Evolutionary conservation across 2,113 vertebrate genomes (phyloP), one percentile per base, ranked within the genome.

Genomic region (Melospiza georgiana): DNA sequence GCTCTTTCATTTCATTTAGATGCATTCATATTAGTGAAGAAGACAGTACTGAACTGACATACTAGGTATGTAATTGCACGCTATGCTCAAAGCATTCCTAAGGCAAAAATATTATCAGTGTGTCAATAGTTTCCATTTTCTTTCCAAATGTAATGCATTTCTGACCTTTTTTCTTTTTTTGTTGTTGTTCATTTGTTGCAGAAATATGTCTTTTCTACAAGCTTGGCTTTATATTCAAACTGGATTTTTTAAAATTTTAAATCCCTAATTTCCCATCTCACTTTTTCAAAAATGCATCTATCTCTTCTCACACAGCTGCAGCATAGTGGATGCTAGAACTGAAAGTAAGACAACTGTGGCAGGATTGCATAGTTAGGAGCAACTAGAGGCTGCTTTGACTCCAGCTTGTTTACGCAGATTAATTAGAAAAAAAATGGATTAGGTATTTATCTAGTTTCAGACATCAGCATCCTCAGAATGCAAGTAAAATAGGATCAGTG

Each of bases 61-160:
- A 54, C 33, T 20, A 57, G 43, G 41, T 73, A 57, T 46, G 22
- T 28, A 90, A 86, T 57, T 87, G 44, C 31, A 77, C 11, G 68
- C 63, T 41, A 5, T 51, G 55, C 37, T 87, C 69, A 76, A 84
- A 85, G 16, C 33, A 61, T 76, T 88, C 77, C 74, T 52, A 82
- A 66, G 58, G 73, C 58, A 94, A 93, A 89, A 94, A 71, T 90
- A 93, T 69, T 80, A 62, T 71, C 72, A 85, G 30, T 2, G 2
- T 61, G 94, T 89, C 75, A 89, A 84, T 89, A 94, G 31, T 80
- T 95, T 92, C 76, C 49, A 89, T 87, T 96, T 95, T 84, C 68
- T 87, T 94, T 84, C 69, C 69, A 72, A 92, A 84, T 41, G 35
- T 30, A 75, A 51, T 82, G n/a, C 3, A 1, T 39, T 88, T 74